Evolutionary conservation across 2,113 vertebrate species (phyloP).

Genomic region (Athene noctua): DNA sequence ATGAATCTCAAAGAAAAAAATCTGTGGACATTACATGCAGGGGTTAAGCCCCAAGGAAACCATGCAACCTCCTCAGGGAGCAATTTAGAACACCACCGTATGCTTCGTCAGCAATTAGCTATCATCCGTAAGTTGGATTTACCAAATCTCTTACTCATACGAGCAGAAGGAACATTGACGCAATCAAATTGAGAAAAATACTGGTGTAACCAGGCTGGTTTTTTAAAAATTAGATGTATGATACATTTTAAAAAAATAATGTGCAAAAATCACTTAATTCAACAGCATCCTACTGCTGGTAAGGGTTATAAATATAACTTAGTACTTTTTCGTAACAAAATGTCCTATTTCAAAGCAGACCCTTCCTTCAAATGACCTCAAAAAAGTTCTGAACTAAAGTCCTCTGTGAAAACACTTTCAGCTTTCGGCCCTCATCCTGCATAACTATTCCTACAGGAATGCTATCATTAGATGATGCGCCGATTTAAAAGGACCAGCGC

Average conservation of each 20-base stretch:
- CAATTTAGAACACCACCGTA: background rate
- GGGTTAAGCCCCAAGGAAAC: background rate
- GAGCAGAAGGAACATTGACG: background rate
- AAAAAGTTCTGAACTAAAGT: background rate
- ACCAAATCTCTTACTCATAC: conserved; percentile 19
- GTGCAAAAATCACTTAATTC: background rate
- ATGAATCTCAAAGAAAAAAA: background rate
- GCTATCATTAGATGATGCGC: conserved; percentile 44
- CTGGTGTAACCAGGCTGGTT: background rate
- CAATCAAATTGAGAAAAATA: conserved; percentile 32
- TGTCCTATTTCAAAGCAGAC: background rate
- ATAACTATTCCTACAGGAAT: background rate
- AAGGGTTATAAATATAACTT: background rate
- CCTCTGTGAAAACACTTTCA: background rate
- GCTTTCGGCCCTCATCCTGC: background rate
- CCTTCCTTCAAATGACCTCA: background rate
- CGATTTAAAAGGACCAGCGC: background rate
- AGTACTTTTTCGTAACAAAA: background rate
- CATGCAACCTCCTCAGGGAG: background rate
- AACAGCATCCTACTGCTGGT: background rate
- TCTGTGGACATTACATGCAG: rapidly evolving
- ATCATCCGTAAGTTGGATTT: background rate
- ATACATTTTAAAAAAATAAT: background rate
- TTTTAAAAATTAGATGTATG: background rate
- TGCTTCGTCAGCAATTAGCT: background rate